Percentiles rank a stretch among this genome's conserved stretches.
phyloP scores from a whole-genome alignment of 1,140 invertebrate genomes.

The Rhagoletis pomonella region DNA sequence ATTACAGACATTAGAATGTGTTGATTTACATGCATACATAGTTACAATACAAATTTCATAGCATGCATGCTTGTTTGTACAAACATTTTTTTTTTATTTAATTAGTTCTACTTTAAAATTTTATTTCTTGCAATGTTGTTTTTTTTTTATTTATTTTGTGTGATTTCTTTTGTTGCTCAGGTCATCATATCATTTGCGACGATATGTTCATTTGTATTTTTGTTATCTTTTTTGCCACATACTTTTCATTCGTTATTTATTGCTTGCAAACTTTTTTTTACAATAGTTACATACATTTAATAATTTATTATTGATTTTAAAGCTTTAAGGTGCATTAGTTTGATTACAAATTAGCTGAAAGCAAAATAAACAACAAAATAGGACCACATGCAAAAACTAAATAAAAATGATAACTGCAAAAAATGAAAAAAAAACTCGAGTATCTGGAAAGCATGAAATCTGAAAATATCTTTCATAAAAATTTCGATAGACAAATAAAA shows the following conservation, averaged over 20 bases:
- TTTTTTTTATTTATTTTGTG: background rate
- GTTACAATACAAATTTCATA: too few species aligned
- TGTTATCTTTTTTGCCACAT: background rate
- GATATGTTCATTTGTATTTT: conserved; percentile 39
- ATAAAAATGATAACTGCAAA: too few species aligned
- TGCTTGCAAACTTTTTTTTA: conserved; percentile 29
- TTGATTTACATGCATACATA: conserved; percentile 12
- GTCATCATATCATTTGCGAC: conserved; percentile 41
- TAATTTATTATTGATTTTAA: conserved; percentile 10
- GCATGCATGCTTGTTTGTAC: too few species aligned
- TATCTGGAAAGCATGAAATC: too few species aligned
- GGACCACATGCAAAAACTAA: too few species aligned
- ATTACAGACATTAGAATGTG: background rate
- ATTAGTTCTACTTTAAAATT: background rate
- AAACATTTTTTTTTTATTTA: background rate
- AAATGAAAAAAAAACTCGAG: too few species aligned
- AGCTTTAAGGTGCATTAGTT: conserved; percentile 37
- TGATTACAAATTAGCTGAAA: background rate
- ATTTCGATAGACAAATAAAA: too few species aligned
- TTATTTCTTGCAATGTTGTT: background rate
- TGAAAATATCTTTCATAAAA: too few species aligned
- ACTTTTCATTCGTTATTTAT: background rate
- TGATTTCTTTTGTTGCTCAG: conserved; percentile 40
- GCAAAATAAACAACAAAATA: too few species aligned
- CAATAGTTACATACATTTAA: background rate